A percentile compares a stretch with the other conserved stretches of the same genome.
These are phyloP conservation scores for Cyanoderma ruficeps DNA, from an alignment of 2,113 vertebrate genomes.

Conservation along the genomic window DNA sequence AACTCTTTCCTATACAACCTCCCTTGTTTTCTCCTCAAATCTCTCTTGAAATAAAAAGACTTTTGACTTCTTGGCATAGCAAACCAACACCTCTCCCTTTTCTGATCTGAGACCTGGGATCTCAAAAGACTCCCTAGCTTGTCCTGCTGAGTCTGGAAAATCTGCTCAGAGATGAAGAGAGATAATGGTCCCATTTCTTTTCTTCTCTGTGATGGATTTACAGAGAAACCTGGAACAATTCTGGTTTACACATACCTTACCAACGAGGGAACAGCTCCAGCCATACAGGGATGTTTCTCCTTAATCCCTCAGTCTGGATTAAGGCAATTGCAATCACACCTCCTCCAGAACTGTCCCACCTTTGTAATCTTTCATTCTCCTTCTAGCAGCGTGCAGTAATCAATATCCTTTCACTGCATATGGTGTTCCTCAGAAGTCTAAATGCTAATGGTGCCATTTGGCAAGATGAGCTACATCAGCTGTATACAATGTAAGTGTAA, in stretches of 20 bases:
- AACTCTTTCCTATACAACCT: background rate
- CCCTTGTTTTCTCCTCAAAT: background rate
- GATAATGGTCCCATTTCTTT: background rate
- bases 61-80: background rate
- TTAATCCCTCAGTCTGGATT: background rate
- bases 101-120: background rate
- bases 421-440: background rate
- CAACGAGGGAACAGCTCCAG: background rate
- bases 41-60: background rate
- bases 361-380: slow-evolving; percentile 3
- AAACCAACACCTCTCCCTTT: background rate
- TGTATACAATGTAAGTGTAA: background rate
- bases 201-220: background rate
- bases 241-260: background rate
- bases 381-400: background rate
- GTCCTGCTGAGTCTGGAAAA: background rate
- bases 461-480: slow-evolving; percentile 23
- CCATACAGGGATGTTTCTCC: background rate
- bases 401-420: background rate
- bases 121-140: background rate
- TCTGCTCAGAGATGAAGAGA: background rate
- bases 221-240: background rate
- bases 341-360: background rate
- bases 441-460: slow-evolving; percentile 49
- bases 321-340: background rate